Conservation (phyloP, 2,113 vertebrate genomes). For the Pimephales promelas region DNA sequence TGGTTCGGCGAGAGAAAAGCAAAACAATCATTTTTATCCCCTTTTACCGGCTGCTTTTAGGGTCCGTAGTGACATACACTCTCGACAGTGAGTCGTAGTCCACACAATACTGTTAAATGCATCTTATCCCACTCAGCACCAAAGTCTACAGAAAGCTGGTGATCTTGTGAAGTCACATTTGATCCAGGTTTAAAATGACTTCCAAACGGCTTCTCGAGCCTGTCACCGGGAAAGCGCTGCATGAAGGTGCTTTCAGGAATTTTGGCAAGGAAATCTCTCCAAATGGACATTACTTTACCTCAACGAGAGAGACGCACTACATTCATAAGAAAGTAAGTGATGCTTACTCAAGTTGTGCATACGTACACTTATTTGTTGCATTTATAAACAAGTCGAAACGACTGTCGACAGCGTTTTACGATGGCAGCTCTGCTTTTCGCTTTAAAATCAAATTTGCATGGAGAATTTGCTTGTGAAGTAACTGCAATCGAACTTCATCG, state of each 20-base stretch:
- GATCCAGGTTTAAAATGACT: conserved; percentile 73
- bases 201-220: conserved; percentile 71
- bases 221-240: conserved; percentile 62
- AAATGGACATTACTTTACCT: conserved; percentile 62
- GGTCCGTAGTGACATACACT: conserved; percentile 62
- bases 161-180: conserved; percentile 71
- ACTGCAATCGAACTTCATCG: background rate
- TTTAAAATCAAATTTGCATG: background rate
- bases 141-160: conserved; percentile 68
- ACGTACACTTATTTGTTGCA: background rate
- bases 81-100: conserved; percentile 53
- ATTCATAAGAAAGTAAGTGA: conserved; percentile 74
- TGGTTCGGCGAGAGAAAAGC: conserved; percentile 73
- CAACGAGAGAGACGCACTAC: conserved; percentile 63
- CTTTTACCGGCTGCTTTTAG: conserved; percentile 72
- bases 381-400: background rate
- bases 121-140: conserved; percentile 68
- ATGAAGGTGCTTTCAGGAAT: conserved; percentile 61
- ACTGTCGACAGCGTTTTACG: background rate
- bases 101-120: conserved; percentile 76
- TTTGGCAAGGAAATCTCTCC: conserved; percentile 57
- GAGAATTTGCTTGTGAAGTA: background rate
- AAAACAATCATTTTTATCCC: conserved; percentile 77
- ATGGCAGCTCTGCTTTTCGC: background rate
- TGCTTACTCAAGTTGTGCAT: background rate